Evolutionary conservation across 2,113 vertebrate genomes (phyloP), one percentile per base, ranked within the genome.

Genomic region (Orientallactaga bullata): DNA sequence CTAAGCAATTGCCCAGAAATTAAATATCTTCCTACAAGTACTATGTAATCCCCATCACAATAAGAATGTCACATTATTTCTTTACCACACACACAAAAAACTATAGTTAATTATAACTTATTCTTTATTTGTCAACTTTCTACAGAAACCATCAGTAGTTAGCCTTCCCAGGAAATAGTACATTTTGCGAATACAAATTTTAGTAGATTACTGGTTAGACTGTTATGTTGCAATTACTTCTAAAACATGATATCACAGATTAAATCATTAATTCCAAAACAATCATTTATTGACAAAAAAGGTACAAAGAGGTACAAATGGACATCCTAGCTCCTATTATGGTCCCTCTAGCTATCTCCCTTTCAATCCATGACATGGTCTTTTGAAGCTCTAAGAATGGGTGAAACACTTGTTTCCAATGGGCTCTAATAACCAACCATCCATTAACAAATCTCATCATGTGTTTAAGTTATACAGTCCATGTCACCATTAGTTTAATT

Each of bases 61-160:
- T 65, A 77, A 95, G 58, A 88, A 93, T 37, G 71, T 91, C 85
- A 96, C 58, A 97, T 47, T 81, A 85, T 95, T 83, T 94, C 94
- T 97, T 96, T 73, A 96, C 37, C 95, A 97, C 96, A 97, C 96
- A 94, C 68, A 85, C 80, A 16, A 85, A 39, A 91, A 96, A 95
- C 87, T 97, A 95, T 92, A 88, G 78, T 88, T 86, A 89, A 94
- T 96, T 89, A 96, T 96, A 97, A 97, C 84, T 97, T 96, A 84
- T 94, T 95, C 89, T 97, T 97, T 97, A 97, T 96, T 97, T 95
- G 84, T 96, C 90, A 94, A 97, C 94, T 93, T 97, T 97, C 96
- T 97, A 97, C 96, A 97, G 95, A 96, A 96, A 88, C 72, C 69
- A 95, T 91, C 93, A 95, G 61, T 79, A 96, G 63, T 95, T 92